A percentile compares a stretch with the other conserved stretches of the same genome.
These are phyloP conservation scores for Orientallactaga bullata DNA, from an alignment of 2,113 vertebrate genomes.

Conservation along the genomic window DNA sequence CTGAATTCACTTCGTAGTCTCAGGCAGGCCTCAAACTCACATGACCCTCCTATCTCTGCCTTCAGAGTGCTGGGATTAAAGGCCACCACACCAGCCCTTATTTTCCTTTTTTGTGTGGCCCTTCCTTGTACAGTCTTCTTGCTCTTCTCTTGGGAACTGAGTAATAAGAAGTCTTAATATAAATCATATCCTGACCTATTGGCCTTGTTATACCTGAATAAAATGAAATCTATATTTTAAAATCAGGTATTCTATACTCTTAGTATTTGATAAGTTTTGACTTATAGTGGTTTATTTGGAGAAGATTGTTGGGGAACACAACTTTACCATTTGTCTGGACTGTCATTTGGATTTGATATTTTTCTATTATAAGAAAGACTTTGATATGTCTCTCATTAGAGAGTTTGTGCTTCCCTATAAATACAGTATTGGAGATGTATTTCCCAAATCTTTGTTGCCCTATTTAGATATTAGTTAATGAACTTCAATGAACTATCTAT, in stretches of 20 bases:
- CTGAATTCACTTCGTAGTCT: too few species aligned
- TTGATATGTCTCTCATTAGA: background rate
- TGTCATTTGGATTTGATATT: background rate
- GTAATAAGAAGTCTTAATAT: background rate
- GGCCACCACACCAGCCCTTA: too few species aligned
- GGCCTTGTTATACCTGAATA: background rate
- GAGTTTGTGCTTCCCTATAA: background rate
- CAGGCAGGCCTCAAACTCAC: too few species aligned
- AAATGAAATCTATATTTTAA: slow-evolving; percentile 34
- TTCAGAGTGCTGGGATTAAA: too few species aligned
- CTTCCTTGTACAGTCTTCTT: background rate
- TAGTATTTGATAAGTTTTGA: background rate
- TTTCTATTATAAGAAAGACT: background rate
- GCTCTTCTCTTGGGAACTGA: background rate
- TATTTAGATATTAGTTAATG: background rate
- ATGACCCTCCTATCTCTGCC: too few species aligned
- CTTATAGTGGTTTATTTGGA: background rate
- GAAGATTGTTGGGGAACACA: background rate
- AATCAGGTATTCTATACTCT: background rate
- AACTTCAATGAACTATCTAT: background rate
- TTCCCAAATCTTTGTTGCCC: slow-evolving; percentile 10
- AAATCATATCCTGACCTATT: background rate
- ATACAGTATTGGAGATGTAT: background rate
- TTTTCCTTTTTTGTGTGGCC: background rate
- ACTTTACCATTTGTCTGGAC: background rate